phyloP scores from a whole-genome alignment of 2,113 vertebrate species.

The Tautogolabrus adspersus region DNA sequence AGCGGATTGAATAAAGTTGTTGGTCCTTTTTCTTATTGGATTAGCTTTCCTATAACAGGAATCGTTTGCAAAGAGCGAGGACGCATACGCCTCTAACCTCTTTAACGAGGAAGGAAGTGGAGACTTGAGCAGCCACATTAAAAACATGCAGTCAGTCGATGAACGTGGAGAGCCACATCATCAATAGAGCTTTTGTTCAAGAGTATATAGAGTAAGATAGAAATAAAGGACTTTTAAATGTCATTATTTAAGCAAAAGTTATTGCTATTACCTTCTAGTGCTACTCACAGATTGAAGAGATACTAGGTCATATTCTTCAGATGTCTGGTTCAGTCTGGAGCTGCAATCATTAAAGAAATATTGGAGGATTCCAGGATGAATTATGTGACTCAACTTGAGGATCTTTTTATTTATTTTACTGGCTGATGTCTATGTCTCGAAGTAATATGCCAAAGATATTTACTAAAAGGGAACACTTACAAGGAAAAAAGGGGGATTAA shows the following conservation, averaged over 20 bases:
- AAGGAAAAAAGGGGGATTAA: no score
- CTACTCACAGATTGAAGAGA: constrained; percentile 20
- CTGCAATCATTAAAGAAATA: constrained; percentile 42
- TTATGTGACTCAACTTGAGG: constrained; percentile 32
- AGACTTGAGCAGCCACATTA: not conserved
- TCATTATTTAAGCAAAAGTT: constrained; percentile 47
- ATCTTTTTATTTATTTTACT: constrained; percentile 27
- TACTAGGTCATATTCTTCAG: constrained; percentile 38
- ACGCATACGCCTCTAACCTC: not conserved
- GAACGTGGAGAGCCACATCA: not conserved
- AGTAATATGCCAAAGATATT: not conserved
- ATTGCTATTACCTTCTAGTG: constrained; percentile 47
- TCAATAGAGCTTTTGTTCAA: not conserved
- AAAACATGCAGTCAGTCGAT: not conserved
- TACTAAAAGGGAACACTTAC: no score
- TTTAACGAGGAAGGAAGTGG: not conserved
- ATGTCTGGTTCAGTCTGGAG: constrained; percentile 44
- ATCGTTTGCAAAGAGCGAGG: not conserved
- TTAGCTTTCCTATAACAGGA: not conserved
- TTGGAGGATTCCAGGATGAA: constrained; percentile 51
- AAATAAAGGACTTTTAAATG: constrained; percentile 20
- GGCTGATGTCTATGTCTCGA: not conserved
- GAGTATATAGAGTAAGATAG: not conserved
- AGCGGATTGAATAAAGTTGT: not conserved
- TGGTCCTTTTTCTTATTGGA: not conserved